Evolutionary conservation across 2,888 invertebrate species (phyloP).

Genomic region (Pheosia tremula): DNA sequence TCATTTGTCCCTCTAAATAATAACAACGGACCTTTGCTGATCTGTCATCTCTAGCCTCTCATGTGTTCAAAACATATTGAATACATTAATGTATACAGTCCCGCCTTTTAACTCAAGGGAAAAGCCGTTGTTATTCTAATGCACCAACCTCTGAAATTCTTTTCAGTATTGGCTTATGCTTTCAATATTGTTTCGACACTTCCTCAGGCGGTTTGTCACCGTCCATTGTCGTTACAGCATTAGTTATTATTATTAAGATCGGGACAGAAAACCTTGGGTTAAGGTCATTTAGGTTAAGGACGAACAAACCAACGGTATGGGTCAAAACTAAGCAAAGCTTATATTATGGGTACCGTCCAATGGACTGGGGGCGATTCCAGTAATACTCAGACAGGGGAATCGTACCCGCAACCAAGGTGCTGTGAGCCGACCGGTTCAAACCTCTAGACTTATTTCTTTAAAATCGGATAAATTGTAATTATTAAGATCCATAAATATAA

Average conservation of each 20-base stretch:
- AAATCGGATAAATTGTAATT: too few species aligned
- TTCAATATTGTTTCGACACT: background rate
- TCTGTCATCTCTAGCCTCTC: background rate
- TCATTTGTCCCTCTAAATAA: background rate
- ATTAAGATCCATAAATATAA: too few species aligned
- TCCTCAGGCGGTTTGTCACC: background rate
- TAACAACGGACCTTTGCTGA: background rate
- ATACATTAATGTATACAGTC: background rate
- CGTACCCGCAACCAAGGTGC: too few species aligned
- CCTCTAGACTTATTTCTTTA: too few species aligned
- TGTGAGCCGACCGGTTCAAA: too few species aligned
- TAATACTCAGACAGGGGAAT: too few species aligned
- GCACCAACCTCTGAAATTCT: background rate
- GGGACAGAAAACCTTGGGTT: background rate
- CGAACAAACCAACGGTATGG: too few species aligned
- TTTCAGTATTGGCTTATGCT: slow-evolving; percentile 1
- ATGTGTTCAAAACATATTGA: background rate
- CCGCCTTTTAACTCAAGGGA: background rate
- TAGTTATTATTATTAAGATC: background rate
- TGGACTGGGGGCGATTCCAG: too few species aligned
- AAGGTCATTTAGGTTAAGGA: background rate
- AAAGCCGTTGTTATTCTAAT: background rate
- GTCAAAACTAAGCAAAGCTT: background rate
- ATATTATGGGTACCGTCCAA: too few species aligned
- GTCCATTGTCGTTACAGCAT: background rate